Base-by-base conservation (phyloP, 2,113 vertebrate species). In the Pelobates fuscus region DNA sequence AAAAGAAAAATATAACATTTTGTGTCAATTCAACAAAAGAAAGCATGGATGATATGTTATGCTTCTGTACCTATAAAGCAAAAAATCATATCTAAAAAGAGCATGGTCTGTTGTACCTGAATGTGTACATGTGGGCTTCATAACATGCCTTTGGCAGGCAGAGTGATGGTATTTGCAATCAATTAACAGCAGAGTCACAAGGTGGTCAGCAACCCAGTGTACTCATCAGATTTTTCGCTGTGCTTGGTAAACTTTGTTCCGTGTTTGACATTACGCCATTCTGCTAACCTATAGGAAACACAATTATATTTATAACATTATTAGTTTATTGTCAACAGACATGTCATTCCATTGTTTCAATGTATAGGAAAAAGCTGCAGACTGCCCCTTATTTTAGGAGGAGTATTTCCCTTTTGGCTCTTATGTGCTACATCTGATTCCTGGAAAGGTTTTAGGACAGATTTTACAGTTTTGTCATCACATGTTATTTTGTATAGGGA, bases 321-420 rank as follows among this genome's bases (percentile, higher is more conserved):
- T 24, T 73, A 64, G 73, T 80, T 82, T 76, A 72, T 64, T 80
- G 27, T n/a, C 0, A 26, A 61, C 69, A 43, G 2, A 58, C 65
- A 59, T 77, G 64, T 82, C 59, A 80, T 15, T 44, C 70, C 65
- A 78, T 83, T 86, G 82, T 86, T 86, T 52, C 58, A n/a, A 27
- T 46, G 18, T 0, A 0, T 1, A 85, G 67, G 70, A 79, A 79
- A 27, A 64, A 80, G 71, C 65, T 59, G 49, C 58, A 10, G 0
- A 0, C 43, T 46, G 44, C 23, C 58, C 14, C 0, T 64, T 0
- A 3, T 0, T 0, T 20, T 54, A 52, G 30, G 67, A 18, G 62
- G 73, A 8, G 41, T 5, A 64, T 55, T 70, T 71, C 78, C 71
- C 14, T 0, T 2, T 67, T 49, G 78, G 21, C 30, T 41, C 26